Percentiles rank a stretch among this genome's conserved stretches.
Conservation (phyloP, 2,888 invertebrate genomes). For the Torymus auratus region DNA sequence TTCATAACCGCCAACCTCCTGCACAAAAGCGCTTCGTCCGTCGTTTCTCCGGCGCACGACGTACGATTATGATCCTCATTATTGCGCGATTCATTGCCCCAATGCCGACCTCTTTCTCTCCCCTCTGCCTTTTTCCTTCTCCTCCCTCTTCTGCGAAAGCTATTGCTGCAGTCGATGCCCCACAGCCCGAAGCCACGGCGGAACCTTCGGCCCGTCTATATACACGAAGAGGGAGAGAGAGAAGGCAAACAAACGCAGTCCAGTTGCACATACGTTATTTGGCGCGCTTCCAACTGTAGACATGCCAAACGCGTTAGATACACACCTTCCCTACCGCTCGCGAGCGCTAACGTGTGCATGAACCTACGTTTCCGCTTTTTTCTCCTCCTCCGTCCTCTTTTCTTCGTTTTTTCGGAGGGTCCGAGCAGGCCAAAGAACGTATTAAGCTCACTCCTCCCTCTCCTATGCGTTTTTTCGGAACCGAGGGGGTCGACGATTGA, state of each 20-base stretch:
- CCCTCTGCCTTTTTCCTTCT: not conserved
- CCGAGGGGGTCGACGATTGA: slow-evolving; percentile 3
- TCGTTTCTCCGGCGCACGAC: slow-evolving; percentile 9
- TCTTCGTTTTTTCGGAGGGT: not conserved
- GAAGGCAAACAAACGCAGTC: slow-evolving; percentile 62
- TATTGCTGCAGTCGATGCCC: too few species aligned
- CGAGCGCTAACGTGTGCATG: slow-evolving; percentile 20
- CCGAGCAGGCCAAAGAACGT: not conserved
- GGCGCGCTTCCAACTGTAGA: slow-evolving; percentile 70
- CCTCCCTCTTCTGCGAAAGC: not conserved
- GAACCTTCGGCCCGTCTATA: slow-evolving; percentile 19
- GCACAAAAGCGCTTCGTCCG: slow-evolving; percentile 7
- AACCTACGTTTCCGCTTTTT: slow-evolving; percentile 30
- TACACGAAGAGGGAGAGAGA: slow-evolving; percentile 41
- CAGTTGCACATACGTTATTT: slow-evolving; percentile 67
- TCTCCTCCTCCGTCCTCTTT: not conserved
- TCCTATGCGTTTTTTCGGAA: not conserved
- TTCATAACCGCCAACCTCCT: not conserved
- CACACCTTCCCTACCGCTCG: slow-evolving; percentile 27
- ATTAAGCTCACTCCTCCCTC: slow-evolving; percentile 6
- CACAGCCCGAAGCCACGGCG: too few species aligned
- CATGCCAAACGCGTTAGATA: slow-evolving; percentile 58
- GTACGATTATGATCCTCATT: slow-evolving; percentile 33
- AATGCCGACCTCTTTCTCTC: not conserved
- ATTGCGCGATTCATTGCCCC: slow-evolving; percentile 21